These are phyloP conservation scores for Semnornis frantzii DNA, from an alignment of 2,113 vertebrate species.

Conservation along the genomic window DNA sequence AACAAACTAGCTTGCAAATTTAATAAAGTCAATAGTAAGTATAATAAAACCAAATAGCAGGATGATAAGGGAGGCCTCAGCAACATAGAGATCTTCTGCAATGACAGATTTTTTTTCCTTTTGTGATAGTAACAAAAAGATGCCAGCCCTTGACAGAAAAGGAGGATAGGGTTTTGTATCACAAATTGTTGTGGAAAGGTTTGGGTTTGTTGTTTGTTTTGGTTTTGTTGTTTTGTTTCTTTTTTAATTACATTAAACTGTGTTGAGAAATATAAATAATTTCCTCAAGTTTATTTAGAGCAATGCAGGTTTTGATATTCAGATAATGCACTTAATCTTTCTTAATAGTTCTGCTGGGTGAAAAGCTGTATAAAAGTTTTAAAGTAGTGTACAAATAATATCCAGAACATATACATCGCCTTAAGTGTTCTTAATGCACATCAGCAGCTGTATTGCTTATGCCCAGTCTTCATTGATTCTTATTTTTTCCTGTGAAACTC, in stretches of 20 bases:
- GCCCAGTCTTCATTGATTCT: neutral
- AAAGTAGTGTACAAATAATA: neutral
- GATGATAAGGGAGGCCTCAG: slow-evolving; percentile 31
- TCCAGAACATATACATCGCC: neutral
- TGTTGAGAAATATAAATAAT: neutral
- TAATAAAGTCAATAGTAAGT: slow-evolving; percentile 36
- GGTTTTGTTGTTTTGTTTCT: too few species aligned
- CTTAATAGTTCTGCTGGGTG: neutral
- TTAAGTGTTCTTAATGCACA: neutral
- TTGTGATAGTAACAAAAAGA: neutral
- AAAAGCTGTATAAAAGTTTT: neutral
- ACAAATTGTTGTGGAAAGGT: neutral
- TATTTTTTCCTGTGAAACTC: neutral
- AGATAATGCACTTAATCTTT: neutral
- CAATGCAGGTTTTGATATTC: neutral
- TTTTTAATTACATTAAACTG: neutral
- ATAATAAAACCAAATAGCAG: slow-evolving; percentile 15
- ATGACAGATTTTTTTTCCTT: neutral
- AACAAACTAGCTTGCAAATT: slow-evolving; percentile 52
- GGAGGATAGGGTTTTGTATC: neutral
- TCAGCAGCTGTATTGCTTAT: neutral
- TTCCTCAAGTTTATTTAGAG: neutral
- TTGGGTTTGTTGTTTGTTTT: neutral
- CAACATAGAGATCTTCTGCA: neutral
- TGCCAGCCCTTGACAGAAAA: neutral